Evolutionary conservation across 2,888 invertebrate genomes (phyloP), one percentile per base, ranked within the genome.

Genomic region (Phorcus lineatus): DNA sequence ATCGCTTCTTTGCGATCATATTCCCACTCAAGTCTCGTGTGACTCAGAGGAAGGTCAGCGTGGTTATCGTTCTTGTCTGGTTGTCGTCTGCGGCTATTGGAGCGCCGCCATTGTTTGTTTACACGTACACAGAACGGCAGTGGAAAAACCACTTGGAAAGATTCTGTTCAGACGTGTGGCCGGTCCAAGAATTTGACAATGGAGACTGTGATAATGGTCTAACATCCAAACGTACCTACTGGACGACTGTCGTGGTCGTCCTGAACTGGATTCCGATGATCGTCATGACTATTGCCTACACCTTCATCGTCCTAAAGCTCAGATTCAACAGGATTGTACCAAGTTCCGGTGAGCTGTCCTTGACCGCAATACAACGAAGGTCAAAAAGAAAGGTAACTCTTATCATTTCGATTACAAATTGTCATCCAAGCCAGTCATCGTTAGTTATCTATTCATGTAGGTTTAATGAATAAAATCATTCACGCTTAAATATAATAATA

Each of bases 251-350:
- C n/a, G 85, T 88, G 19, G 88, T 87, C n/a, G 88, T 89, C 19
- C 81, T 90, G n/a, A 91, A 90, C 86, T 91, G 91, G 91, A 85
- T 90, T 28, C 91, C 90, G 1, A 90, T 91, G 91, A 70, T 89
- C 2, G 85, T 86, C 24, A 90, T 89, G 90, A 85, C 84, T 31
- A 80, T 88, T 7, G 85, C 86, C 22, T 91, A 90, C 80, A 88
- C 87, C 0, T 84, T 89, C 52, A 90, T 91, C 77, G 85, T 89
- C 7, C 79, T 87, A 22, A 88, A 87, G 31, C 86, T 91, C 17
- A 82, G 87, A 36, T 87, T 85, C 77, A 85, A 86, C 31, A 86
- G 86, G 36, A 87, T 88, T 40, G 86, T 87, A n/a, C 87, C 89
- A 2, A 87, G 86, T n/a, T 82, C 84, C 9, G 88, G 89, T 0